These are phyloP conservation scores for Diadumene lineata DNA, from an alignment of 92 coral and sea anemone species.

Conservation along the genomic window DNA sequence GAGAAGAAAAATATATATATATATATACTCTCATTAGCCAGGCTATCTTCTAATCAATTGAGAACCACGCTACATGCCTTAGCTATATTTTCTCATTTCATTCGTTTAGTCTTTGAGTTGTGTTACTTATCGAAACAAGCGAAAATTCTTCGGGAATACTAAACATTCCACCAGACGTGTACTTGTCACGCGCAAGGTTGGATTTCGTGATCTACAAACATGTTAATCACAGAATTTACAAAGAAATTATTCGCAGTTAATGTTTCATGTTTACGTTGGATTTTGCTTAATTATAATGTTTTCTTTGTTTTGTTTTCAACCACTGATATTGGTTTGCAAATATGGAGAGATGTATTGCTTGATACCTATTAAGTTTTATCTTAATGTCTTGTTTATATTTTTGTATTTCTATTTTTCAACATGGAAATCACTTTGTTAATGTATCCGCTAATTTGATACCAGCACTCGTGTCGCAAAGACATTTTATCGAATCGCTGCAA, in stretches of 20 bases:
- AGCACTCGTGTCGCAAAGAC: neutral
- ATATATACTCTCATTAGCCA: neutral
- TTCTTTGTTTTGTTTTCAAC: neutral
- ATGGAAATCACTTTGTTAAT: neutral
- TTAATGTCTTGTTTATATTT: neutral
- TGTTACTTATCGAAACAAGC: slow-evolving; percentile 2
- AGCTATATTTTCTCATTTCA: no score
- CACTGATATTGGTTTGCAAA: neutral
- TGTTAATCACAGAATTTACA: slow-evolving; percentile 1
- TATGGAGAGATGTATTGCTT: neutral
- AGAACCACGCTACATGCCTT: no score
- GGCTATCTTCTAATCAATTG: neutral
- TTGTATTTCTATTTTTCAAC: neutral
- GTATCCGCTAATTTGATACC: neutral
- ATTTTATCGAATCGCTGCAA: neutral
- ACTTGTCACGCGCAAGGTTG: slow-evolving; percentile 15
- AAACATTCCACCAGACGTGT: slow-evolving; percentile 13
- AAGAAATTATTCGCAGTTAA: neutral
- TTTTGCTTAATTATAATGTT: neutral
- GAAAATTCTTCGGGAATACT: neutral
- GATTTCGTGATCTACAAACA: slow-evolving; percentile 32
- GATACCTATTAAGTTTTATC: no score
- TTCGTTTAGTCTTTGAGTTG: neutral
- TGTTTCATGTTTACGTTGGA: neutral
- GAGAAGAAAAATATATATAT: neutral